Conservation (phyloP, 2,113 vertebrate species). For the Callopanchax toddi region DNA sequence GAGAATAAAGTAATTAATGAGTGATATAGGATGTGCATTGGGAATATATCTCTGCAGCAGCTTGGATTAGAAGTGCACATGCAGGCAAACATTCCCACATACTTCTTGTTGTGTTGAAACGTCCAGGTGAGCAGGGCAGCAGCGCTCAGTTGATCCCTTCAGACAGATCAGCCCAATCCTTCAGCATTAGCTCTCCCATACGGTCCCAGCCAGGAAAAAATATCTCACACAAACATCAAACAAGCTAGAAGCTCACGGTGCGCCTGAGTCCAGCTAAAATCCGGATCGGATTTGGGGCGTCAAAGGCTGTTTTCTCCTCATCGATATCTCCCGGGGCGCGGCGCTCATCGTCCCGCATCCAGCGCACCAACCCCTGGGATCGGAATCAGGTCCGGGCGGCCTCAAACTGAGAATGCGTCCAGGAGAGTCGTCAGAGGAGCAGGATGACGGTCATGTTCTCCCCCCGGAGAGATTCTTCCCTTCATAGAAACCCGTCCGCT, state of each 20-base stretch:
- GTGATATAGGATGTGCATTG: conserved; percentile 1
- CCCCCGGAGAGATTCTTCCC: conserved; percentile 10
- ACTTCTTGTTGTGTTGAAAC: conserved; percentile 68
- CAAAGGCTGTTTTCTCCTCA: conserved; percentile 54
- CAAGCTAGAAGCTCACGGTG: conserved; percentile 47
- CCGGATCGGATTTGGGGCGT: conserved; percentile 23
- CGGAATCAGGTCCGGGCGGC: conserved; percentile 60
- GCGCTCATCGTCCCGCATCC: conserved; percentile 67
- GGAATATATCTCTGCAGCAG: conserved; percentile 9
- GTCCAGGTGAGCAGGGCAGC: conserved; percentile 64
- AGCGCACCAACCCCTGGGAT: conserved; percentile 59
- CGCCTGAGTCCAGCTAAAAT: conserved; percentile 59
- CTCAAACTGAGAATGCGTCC: conserved; percentile 65
- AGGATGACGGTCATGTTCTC: conserved; percentile 42
- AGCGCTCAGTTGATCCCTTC: conserved; percentile 57
- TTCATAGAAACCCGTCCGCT: conserved; percentile 34
- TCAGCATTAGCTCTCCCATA: conserved; percentile 60
- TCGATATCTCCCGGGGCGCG: conserved; percentile 65
- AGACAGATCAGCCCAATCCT: conserved; percentile 48
- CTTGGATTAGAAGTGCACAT: conserved; percentile 15
- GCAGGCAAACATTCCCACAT: conserved; percentile 51
- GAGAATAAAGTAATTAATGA: conserved; percentile 2
- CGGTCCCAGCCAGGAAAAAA: conserved; percentile 20
- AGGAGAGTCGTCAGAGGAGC: conserved; percentile 50
- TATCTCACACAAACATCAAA: conserved; percentile 5